Evolutionary conservation across 1,140 invertebrate genomes (phyloP).

Genomic region (Battus philenor): DNA sequence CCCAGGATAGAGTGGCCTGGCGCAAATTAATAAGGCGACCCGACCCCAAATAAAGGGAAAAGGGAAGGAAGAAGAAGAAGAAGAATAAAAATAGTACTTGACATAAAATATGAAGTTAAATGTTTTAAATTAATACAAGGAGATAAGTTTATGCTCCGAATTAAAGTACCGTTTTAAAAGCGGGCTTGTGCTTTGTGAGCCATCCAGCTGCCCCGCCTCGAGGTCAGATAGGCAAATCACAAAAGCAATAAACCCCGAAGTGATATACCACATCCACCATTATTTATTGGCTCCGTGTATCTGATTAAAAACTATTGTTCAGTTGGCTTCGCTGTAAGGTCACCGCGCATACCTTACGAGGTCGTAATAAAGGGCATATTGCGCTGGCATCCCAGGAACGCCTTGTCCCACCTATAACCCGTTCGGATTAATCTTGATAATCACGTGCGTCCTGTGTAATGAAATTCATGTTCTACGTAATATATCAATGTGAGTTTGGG

Average conservation of each 20-base stretch:
- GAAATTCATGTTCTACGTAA: constrained; percentile 25
- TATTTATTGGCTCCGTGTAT: constrained; percentile 13
- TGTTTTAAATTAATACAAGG: no score
- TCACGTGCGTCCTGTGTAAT: constrained; percentile 17
- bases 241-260: constrained; percentile 4
- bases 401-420: constrained; percentile 4
- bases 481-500: constrained; percentile 6
- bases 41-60: no score
- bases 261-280: constrained; percentile 13
- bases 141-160: no score
- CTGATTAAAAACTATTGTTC: constrained; percentile 15
- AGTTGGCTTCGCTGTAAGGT: neutral
- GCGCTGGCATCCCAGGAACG: neutral
- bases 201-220: no score
- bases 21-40: no score
- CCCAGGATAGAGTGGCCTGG: no score
- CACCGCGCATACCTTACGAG: neutral
- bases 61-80: no score
- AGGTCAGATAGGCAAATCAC: no score
- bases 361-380: neutral
- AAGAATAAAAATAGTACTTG: no score
- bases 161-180: no score
- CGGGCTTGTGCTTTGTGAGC: no score
- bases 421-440: constrained; percentile 21
- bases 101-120: no score